Base-by-base conservation (phyloP, 2,797 vertebrate species). In the Australoheros facetus region DNA sequence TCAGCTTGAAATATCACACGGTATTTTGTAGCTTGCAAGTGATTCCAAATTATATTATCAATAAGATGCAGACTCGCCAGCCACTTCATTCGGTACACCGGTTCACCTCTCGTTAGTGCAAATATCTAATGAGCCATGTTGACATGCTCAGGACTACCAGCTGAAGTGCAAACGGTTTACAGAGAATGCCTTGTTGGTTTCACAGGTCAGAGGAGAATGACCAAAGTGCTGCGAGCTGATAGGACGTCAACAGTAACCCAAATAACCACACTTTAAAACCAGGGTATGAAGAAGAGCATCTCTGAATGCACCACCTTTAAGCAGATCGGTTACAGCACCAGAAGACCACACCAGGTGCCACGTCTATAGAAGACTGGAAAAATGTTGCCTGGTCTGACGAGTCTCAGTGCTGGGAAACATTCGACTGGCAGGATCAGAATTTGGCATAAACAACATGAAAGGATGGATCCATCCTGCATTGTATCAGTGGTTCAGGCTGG, bases 381-480 rank as follows among this genome's bases (percentile, higher is more conserved):
- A 7, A 48, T 28, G 23, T 0, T 64, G 60, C 26, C 26, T 64
- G 14, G 14, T 48, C 14, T 19, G 39, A 23, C 0, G 1, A 28
- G 77, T 81, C 30, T 78, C 56, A 28, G 77, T 5, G 77, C 72
- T 79, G 73, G 17, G 37, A 37, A 7, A 83, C 70, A 78, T 85
- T 81, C 75, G 8, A 74, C 80, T 76, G 59, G 76, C 57, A 30
- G 71, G 62, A 71, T 83, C 45, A 86, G 80, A 86, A 85, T 88
- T 85, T 77, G 75, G 56, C 42, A 45, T 84, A 77, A 87, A 81
- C 70, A 86, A 82, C 76, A 86, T 77, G 51, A 87, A 87, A 78
- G 55, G 73, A 81, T 84, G 75, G 6, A 72, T 77, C 55, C 45
- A 70, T 62, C 62, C 56, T 42, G 10, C 17, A 45, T n/a, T 53